A percentile compares a stretch with the other conserved stretches of the same genome.
Conservation (phyloP, 2,888 invertebrate species). For the Protonemura montana region DNA sequence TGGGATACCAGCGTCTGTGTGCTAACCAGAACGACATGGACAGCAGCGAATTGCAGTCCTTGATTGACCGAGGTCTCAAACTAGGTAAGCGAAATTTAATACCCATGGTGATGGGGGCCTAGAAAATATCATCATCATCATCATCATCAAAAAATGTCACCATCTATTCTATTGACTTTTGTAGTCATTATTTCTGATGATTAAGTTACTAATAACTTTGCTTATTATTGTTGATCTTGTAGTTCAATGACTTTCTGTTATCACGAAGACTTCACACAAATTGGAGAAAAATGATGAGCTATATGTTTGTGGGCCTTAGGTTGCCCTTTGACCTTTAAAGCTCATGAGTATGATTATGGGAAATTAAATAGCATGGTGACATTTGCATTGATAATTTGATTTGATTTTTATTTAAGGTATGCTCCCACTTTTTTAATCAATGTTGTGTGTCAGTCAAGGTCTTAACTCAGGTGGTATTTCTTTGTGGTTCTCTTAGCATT, state of each 20-base stretch:
- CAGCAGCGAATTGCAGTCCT: neutral
- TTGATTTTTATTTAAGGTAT: neutral
- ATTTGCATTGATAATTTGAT: neutral
- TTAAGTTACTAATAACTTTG: neutral
- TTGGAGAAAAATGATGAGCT: neutral
- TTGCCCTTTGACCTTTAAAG: neutral
- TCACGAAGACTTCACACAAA: neutral
- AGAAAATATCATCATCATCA: too few relatives aligned
- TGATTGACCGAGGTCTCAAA: constrained; percentile 51
- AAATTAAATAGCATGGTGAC: neutral
- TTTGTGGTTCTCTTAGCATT: neutral
- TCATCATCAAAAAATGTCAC: too few relatives aligned
- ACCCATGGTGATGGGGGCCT: too few relatives aligned
- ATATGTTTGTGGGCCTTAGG: neutral
- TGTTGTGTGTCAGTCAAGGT: neutral
- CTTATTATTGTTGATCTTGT: neutral
- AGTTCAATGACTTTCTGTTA: neutral
- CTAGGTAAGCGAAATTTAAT: constrained; percentile 48
- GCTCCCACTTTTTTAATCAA: neutral
- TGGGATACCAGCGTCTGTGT: constrained; percentile 50
- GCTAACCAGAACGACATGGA: neutral
- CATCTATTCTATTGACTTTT: constrained; percentile 40
- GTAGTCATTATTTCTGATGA: constrained; percentile 46
- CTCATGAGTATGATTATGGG: neutral
- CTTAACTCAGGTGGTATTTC: neutral